phyloP scores from a whole-genome alignment of 1,140 invertebrate genomes.

The Drosophila chauvacae region DNA sequence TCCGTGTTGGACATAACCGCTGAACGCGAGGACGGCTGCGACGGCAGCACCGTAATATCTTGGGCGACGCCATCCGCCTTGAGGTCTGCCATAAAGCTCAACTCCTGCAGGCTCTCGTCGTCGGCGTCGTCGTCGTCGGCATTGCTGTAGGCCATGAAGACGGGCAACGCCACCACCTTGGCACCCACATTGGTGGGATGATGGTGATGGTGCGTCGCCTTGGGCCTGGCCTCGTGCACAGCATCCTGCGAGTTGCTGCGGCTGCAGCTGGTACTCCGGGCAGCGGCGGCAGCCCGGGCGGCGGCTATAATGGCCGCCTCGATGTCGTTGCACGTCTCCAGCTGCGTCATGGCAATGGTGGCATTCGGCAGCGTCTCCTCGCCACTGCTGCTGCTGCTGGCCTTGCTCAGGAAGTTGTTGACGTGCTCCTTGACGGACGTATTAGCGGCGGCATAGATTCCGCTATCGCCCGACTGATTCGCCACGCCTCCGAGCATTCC shows the following conservation, averaged over 20 bases:
- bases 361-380: conserved; percentile 33
- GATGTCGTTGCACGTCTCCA: conserved; percentile 81
- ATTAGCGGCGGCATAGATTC: conserved; percentile 62
- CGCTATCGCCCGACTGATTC: conserved; percentile 76
- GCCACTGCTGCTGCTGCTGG: conserved; percentile 46
- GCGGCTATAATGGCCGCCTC: conserved; percentile 80
- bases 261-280: conserved; percentile 57
- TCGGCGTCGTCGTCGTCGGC: conserved; percentile 35
- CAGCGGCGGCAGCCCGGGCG: conserved; percentile 70
- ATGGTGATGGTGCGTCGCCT: neutral
- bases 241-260: conserved; percentile 67
- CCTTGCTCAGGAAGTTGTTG: conserved; percentile 66
- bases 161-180: conserved; percentile 23
- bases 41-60: conserved; percentile 15
- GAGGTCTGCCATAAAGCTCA: conserved; percentile 67
- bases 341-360: conserved; percentile 54
- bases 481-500: conserved; percentile 32
- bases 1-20: conserved; percentile 42
- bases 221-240: conserved; percentile 8
- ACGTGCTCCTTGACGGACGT: conserved; percentile 68
- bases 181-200: neutral
- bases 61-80: conserved; percentile 6
- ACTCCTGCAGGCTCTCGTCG: conserved; percentile 50
- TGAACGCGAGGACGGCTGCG: neutral
- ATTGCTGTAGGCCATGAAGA: conserved; percentile 45